These are phyloP conservation scores for Chalcis sispes DNA, from an alignment of 2,888 invertebrate species.

Conservation along the genomic window DNA sequence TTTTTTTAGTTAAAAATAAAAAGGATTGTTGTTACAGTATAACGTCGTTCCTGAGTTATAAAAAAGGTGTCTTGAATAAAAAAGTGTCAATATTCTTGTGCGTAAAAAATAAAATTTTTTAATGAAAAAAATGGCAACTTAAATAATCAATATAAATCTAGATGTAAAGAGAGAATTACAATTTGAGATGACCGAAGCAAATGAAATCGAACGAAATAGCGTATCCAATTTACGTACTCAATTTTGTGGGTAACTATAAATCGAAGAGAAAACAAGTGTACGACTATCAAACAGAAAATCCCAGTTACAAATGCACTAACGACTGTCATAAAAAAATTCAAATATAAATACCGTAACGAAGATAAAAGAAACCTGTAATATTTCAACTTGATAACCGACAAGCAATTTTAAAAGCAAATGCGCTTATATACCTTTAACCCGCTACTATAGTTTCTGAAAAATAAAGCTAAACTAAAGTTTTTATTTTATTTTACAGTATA, in stretches of 20 bases:
- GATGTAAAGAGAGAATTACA: too few species aligned
- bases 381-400: conserved; percentile 14
- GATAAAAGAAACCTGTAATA: not conserved
- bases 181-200: not conserved
- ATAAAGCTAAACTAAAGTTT: not conserved
- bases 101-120: too few species aligned
- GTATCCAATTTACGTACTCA: not conserved
- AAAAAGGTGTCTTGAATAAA: too few species aligned
- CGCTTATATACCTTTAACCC: not conserved
- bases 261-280: not conserved
- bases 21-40: too few species aligned
- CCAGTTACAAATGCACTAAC: conserved; percentile 3
- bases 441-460: not conserved
- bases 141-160: too few species aligned
- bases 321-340: not conserved
- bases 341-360: not conserved
- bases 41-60: too few species aligned
- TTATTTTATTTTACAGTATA: conserved; percentile 11
- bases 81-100: too few species aligned
- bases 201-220: not conserved
- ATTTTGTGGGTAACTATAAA: not conserved
- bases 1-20: too few species aligned
- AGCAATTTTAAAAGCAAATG: conserved; percentile 13
- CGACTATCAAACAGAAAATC: not conserved
- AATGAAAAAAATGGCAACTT: too few species aligned